A percentile compares a stretch with the other conserved stretches of the same genome.
phyloP scores from a whole-genome alignment of 2,797 vertebrate genomes.

The Urophycis tenuis region DNA sequence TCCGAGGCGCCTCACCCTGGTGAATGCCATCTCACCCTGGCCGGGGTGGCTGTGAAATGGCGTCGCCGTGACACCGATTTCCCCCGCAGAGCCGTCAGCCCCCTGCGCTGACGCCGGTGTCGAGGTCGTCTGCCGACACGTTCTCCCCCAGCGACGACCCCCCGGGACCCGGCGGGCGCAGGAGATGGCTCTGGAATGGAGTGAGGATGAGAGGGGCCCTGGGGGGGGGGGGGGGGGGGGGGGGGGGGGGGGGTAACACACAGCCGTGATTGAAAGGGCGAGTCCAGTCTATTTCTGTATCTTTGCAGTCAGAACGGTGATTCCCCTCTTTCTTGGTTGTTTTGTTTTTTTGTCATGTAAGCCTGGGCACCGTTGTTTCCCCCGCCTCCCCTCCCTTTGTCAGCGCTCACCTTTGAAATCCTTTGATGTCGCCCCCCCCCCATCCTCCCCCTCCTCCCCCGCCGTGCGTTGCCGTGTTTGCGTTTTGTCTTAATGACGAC shows the following conservation, averaged over 20 bases:
- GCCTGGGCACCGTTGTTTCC: constrained; percentile 31
- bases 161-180: no score
- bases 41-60: no score
- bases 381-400: constrained; percentile 12
- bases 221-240: no score
- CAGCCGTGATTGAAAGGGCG: no score
- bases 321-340: background rate
- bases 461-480: background rate
- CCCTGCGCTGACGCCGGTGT: background rate
- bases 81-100: background rate
- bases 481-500: background rate
- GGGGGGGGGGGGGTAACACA: no score
- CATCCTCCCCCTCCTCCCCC: no score
- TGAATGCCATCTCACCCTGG: background rate
- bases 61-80: background rate
- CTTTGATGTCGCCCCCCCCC: background rate
- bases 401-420: background rate
- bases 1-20: background rate
- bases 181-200: no score
- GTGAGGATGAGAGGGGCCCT: no score
- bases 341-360: background rate
- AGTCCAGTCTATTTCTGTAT: background rate
- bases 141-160: no score
- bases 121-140: background rate
- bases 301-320: background rate